Evolutionary conservation across 2,113 vertebrate genomes (phyloP).

Genomic region (Oxygymnocypris stewartii): DNA sequence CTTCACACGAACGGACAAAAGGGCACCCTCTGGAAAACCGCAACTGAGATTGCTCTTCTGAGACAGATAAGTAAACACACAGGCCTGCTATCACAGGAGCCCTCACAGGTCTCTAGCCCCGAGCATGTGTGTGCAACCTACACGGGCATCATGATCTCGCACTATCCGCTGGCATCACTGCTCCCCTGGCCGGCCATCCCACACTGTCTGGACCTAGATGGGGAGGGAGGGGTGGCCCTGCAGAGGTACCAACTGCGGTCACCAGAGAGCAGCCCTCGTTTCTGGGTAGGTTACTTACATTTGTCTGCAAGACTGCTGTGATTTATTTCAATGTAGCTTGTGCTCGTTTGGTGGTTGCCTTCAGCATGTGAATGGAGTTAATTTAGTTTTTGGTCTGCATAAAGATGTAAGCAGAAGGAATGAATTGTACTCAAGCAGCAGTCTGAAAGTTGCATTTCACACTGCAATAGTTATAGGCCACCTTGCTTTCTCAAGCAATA

Average conservation of each 20-base stretch:
- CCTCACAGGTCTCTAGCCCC: neutral
- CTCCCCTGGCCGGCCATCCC: slow-evolving; percentile 68
- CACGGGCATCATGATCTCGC: slow-evolving; percentile 71
- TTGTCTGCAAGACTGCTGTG: neutral
- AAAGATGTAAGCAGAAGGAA: neutral
- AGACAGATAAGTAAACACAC: neutral
- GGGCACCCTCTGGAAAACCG: neutral
- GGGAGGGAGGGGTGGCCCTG: slow-evolving; percentile 73
- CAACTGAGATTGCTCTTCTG: neutral
- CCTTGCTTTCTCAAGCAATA: neutral
- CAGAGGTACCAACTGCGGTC: slow-evolving; percentile 77
- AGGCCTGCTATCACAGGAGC: neutral
- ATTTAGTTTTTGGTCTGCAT: neutral
- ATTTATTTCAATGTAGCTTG: neutral
- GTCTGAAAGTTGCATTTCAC: neutral
- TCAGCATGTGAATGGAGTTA: neutral
- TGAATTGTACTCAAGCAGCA: neutral
- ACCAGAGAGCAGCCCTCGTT: slow-evolving; percentile 71
- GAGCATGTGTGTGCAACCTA: slow-evolving; percentile 61
- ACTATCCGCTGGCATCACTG: slow-evolving; percentile 72
- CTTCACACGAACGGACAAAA: neutral
- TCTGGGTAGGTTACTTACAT: slow-evolving; percentile 72
- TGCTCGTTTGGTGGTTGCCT: neutral
- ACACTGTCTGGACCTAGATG: slow-evolving; percentile 67
- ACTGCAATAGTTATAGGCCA: neutral